Conservation (phyloP, 2,888 invertebrate species). For the Pseudococcus jackbeardsleyi region DNA sequence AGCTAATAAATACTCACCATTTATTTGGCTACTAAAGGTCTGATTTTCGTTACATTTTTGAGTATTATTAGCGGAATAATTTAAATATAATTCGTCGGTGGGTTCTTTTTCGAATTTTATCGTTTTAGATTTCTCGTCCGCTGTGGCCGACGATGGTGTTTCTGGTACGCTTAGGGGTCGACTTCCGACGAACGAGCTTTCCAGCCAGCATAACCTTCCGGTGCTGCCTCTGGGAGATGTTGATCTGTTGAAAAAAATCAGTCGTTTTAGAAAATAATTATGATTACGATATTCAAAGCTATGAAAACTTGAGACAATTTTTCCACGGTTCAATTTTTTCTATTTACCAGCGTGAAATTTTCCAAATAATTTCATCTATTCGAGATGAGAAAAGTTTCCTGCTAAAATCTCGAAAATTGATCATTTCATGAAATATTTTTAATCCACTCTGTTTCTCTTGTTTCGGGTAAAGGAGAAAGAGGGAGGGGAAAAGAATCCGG, state of each 20-base stretch:
- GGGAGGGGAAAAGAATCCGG: too few species aligned
- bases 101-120: constrained; percentile 42
- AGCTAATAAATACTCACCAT: constrained; percentile 65
- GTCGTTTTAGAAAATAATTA: too few species aligned
- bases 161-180: constrained; percentile 76
- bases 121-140: constrained; percentile 6
- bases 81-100: constrained; percentile 57
- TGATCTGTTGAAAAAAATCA: constrained; percentile 66
- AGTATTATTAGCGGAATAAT: constrained; percentile 33
- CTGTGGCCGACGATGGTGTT: constrained; percentile 54
- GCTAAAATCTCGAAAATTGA: too few species aligned
- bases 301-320: too few species aligned
- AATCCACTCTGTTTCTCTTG: too few species aligned
- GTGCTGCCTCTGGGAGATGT: constrained; percentile 75
- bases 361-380: too few species aligned
- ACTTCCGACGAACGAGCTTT: constrained; percentile 91
- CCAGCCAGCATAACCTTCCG: constrained; percentile 85
- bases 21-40: constrained; percentile 59
- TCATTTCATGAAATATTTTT: too few species aligned
- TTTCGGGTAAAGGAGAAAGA: too few species aligned
- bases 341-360: too few species aligned
- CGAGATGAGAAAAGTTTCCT: too few species aligned
- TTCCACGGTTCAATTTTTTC: too few species aligned
- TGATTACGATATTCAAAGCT: too few species aligned
- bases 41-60: constrained; percentile 63